Percentiles rank a stretch among this genome's conserved stretches.
Conservation (phyloP, 2,797 vertebrate genomes). For the Labeo calbasu region DNA sequence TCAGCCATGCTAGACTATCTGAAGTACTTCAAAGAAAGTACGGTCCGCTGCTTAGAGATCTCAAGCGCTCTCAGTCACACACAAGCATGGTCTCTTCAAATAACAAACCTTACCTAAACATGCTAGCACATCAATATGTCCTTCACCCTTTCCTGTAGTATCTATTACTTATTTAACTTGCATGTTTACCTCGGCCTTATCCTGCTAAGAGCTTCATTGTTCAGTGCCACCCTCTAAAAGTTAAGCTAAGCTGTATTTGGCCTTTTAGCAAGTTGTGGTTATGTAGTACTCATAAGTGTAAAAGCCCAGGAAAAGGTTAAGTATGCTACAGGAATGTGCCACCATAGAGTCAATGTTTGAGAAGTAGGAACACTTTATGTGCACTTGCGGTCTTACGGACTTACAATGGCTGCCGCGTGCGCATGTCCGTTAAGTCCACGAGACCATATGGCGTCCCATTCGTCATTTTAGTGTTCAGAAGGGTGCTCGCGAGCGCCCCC, state of each 20-base stretch:
- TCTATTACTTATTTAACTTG: conserved; percentile 21
- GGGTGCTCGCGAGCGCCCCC: no score
- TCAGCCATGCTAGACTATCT: conserved; percentile 14
- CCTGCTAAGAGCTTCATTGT: conserved; percentile 6
- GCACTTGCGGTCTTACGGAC: no score
- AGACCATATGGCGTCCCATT: no score
- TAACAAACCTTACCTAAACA: not conserved
- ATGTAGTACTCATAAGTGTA: not conserved
- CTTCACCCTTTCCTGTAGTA: not conserved
- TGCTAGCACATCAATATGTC: not conserved
- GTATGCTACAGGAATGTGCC: not conserved
- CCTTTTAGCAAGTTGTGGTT: conserved; percentile 5
- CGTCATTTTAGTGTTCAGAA: no score
- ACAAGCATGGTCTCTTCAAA: not conserved
- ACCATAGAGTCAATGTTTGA: not conserved
- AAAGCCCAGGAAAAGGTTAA: not conserved
- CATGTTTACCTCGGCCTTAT: conserved; percentile 25
- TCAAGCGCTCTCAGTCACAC: conserved; percentile 7
- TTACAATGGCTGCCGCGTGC: no score
- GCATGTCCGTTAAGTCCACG: no score
- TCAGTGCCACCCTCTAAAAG: not conserved
- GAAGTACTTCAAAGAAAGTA: not conserved
- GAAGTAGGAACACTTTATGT: not conserved
- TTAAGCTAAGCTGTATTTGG: conserved; percentile 8
- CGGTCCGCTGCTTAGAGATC: not conserved